A percentile compares a stretch with the other conserved stretches of the same genome.
These are phyloP conservation scores for Loripinus fragilis DNA, from an alignment of 2,888 invertebrate species.

Conservation along the genomic window DNA sequence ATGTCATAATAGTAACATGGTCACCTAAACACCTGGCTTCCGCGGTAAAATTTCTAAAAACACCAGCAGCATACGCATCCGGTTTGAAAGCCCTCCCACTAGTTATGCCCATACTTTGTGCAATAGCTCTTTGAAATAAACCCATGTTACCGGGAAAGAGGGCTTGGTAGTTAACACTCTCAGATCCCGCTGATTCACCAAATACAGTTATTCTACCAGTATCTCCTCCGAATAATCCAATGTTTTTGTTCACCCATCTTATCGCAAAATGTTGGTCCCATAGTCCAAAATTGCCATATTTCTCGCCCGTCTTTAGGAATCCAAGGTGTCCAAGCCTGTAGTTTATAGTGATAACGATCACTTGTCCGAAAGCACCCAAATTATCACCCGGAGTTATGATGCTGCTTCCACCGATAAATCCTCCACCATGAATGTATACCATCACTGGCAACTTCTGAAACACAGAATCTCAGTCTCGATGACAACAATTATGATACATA, in stretches of 20 bases:
- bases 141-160: neutral
- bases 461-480: neutral
- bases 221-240: neutral
- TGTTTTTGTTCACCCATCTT: neutral
- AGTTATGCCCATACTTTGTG: neutral
- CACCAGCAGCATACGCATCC: neutral
- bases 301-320: too few relatives aligned
- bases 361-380: neutral
- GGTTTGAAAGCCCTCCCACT: neutral
- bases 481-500: too few relatives aligned
- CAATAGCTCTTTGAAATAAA: neutral
- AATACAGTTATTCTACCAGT: neutral
- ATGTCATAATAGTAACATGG: neutral
- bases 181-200: neutral
- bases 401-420: neutral
- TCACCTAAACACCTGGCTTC: neutral
- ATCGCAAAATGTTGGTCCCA: too few relatives aligned
- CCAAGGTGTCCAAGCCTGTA: too few relatives aligned
- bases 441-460: neutral
- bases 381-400: neutral
- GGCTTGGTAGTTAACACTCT: neutral
- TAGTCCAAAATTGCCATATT: too few relatives aligned
- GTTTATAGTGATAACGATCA: too few relatives aligned
- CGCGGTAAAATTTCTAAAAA: neutral
- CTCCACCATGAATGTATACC: neutral